Conservation (phyloP, 30 jellyfish, hydroid and myxozoan genomes). For the Nemopilema nomurai region DNA sequence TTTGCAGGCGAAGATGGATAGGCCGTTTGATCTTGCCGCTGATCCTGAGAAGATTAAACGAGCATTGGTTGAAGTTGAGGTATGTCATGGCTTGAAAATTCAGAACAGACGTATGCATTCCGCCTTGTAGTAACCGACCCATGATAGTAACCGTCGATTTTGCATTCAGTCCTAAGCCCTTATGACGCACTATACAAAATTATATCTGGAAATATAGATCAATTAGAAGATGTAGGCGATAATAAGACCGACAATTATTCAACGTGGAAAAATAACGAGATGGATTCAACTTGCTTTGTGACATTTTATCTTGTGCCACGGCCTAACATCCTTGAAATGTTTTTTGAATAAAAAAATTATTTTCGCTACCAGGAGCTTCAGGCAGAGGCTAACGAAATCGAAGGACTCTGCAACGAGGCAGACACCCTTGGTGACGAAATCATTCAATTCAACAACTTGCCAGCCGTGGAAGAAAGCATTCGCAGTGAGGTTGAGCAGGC, state of each 20-base stretch:
- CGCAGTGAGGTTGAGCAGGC: conserved; percentile 40
- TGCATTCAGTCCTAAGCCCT: no score
- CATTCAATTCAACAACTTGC: conserved; percentile 64
- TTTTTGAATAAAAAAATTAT: neutral
- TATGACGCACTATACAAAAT: no score
- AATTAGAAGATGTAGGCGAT: no score
- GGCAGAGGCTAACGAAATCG: conserved; percentile 65
- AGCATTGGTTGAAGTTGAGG: conserved; percentile 85
- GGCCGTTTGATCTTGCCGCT: conserved; percentile 82
- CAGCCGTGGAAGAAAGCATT: conserved; percentile 61
- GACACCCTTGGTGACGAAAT: conserved; percentile 79
- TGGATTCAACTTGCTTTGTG: no score
- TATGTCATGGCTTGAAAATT: neutral
- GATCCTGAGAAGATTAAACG: conserved; percentile 84
- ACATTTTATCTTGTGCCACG: neutral
- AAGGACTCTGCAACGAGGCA: conserved; percentile 79
- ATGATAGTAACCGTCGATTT: no score
- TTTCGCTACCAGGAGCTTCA: conserved; percentile 64
- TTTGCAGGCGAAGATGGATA: conserved; percentile 27
- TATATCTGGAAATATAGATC: no score
- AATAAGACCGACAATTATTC: no score
- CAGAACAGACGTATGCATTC: neutral
- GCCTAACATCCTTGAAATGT: neutral
- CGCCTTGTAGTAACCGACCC: neutral
- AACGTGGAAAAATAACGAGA: no score